Conservation (phyloP, 2,888 invertebrate genomes). For the Ferdinandea cuprea region DNA sequence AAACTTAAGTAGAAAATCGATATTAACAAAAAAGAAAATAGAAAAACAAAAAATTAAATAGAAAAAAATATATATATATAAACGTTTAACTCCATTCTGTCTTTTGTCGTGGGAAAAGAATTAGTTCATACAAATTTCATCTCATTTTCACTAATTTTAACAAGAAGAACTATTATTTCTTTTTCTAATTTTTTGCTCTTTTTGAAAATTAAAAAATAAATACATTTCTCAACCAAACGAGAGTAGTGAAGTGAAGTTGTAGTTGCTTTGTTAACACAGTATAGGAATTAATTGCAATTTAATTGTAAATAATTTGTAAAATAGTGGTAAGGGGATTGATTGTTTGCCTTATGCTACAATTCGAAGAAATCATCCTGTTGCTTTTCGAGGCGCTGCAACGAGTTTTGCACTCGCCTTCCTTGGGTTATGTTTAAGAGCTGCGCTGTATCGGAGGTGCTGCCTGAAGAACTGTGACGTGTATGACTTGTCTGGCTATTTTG, state of each 20-base stretch:
- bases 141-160: slow-evolving; percentile 9
- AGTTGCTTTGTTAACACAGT: slow-evolving; percentile 61
- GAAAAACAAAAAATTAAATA: slow-evolving; percentile 10
- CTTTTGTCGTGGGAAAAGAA: slow-evolving; percentile 13
- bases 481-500: slow-evolving; percentile 78
- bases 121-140: slow-evolving; percentile 1
- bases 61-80: too few relatives aligned
- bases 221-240: slow-evolving; percentile 2
- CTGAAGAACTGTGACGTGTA: slow-evolving; percentile 82
- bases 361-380: slow-evolving; percentile 95
- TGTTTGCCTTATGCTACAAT: slow-evolving; percentile 87
- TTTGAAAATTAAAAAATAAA: slow-evolving; percentile 1
- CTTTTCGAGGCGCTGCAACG: slow-evolving; percentile 91
- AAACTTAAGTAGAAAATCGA: slow-evolving; percentile 50
- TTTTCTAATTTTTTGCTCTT: background rate
- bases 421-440: slow-evolving; percentile 88
- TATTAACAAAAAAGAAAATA: slow-evolving; percentile 19
- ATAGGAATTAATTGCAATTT: slow-evolving; percentile 72
- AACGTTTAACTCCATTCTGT: slow-evolving; percentile 2
- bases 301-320: slow-evolving; percentile 73
- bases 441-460: slow-evolving; percentile 84
- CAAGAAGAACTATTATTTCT: too few relatives aligned
- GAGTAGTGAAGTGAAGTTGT: slow-evolving; percentile 30
- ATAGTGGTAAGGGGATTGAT: slow-evolving; percentile 53
- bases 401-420: slow-evolving; percentile 90